phyloP scores from a whole-genome alignment of 2,888 invertebrate genomes.

The Oxytorus armatus region DNA sequence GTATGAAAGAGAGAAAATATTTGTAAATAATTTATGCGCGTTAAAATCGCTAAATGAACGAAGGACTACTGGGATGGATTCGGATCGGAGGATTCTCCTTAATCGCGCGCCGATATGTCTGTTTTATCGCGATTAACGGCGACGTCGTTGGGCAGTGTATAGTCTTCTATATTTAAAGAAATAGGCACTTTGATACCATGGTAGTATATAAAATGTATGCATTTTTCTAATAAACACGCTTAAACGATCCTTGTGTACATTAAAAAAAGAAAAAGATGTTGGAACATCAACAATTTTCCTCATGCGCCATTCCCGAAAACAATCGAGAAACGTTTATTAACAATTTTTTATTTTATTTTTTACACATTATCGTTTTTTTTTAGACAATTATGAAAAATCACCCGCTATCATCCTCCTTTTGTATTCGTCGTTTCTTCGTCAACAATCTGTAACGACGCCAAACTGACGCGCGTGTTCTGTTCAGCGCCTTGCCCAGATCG shows the following conservation, averaged over 20 bases:
- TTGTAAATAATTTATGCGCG: constrained; percentile 30
- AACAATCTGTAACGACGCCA: constrained; percentile 79
- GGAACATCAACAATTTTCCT: not conserved
- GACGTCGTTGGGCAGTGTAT: constrained; percentile 51
- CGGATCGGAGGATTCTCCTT: too few relatives aligned
- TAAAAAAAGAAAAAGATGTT: not conserved
- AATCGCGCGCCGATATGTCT: constrained; percentile 3
- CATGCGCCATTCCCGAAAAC: not conserved
- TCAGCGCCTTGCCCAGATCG: constrained; percentile 77
- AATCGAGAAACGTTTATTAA: not conserved
- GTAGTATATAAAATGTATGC: constrained; percentile 69
- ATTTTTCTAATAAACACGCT: constrained; percentile 71
- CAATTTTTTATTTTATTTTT: not conserved
- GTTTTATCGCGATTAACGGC: constrained; percentile 34
- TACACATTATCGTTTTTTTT: not conserved
- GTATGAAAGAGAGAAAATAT: constrained; percentile 31
- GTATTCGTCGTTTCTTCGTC: constrained; percentile 64
- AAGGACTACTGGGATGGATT: too few relatives aligned
- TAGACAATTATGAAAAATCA: not conserved
- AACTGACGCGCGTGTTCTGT: constrained; percentile 80
- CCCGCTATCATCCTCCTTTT: not conserved
- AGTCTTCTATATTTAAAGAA: constrained; percentile 60
- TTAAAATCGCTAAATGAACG: not conserved
- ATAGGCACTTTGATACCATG: constrained; percentile 70
- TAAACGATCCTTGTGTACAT: constrained; percentile 60